Conservation (phyloP, 2,113 vertebrate species). For the Urocynchramus pylzowi region DNA sequence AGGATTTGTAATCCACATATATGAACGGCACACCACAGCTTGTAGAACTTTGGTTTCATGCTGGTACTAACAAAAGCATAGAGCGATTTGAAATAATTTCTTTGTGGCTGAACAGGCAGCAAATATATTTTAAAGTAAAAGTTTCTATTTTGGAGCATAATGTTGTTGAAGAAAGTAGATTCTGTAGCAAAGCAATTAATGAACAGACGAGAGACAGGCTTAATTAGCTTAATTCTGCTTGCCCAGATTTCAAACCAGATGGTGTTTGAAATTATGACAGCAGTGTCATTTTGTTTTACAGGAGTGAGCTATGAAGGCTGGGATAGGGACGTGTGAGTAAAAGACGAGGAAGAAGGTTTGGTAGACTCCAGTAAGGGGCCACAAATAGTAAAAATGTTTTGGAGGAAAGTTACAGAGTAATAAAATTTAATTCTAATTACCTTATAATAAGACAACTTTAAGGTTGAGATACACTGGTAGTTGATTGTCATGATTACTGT, state of each 20-base stretch:
- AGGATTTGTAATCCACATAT: neutral
- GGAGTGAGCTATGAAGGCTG: neutral
- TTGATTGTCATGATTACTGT: rapidly evolving
- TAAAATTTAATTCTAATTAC: neutral
- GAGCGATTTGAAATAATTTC: neutral
- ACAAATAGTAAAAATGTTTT: neutral
- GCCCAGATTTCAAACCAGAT: conserved; percentile 28
- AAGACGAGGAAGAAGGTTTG: neutral
- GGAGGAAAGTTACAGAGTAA: neutral
- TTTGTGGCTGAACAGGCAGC: neutral
- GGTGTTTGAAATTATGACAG: neutral
- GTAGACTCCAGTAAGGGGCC: neutral
- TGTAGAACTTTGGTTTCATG: neutral
- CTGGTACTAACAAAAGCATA: neutral
- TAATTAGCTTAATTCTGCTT: conserved; percentile 11
- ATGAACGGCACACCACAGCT: neutral
- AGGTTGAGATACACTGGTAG: neutral
- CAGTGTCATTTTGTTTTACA: neutral
- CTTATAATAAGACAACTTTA: neutral
- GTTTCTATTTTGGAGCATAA: neutral
- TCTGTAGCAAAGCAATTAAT: neutral
- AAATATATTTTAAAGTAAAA: neutral
- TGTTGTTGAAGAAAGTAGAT: neutral
- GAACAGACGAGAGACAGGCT: neutral
- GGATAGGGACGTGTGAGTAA: neutral